These are phyloP conservation scores for Nesometra sesokonis DNA, from an alignment of 35 echinoderm and acorn worm species.

Conservation along the genomic window DNA sequence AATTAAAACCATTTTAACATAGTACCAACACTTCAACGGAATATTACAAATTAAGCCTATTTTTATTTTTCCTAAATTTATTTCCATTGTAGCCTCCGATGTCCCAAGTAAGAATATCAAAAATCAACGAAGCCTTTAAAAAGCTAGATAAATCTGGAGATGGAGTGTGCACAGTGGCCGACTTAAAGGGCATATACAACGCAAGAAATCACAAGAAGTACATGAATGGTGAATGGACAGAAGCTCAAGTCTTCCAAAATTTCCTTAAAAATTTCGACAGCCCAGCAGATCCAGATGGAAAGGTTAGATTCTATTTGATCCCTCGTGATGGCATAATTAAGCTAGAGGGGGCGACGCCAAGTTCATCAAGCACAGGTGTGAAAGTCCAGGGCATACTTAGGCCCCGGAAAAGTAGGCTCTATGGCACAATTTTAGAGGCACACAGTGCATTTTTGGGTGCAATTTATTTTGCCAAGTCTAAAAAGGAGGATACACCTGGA, in stretches of 20 bases:
- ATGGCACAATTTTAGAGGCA: background rate
- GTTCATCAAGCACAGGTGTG: background rate
- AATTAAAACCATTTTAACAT: too few relatives aligned
- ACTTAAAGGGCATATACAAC: slow-evolving; percentile 35
- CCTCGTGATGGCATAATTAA: too few relatives aligned
- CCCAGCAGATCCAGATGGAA: background rate
- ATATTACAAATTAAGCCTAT: too few relatives aligned
- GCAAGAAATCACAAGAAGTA: slow-evolving; percentile 25
- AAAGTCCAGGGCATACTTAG: background rate
- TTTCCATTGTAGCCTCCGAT: background rate
- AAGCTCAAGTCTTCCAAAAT: background rate
- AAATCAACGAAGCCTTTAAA: slow-evolving; percentile 5
- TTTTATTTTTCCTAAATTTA: too few relatives aligned
- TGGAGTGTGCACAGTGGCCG: slow-evolving; percentile 11
- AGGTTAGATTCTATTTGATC: background rate
- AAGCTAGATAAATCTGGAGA: slow-evolving; percentile 25
- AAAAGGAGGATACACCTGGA: too few relatives aligned
- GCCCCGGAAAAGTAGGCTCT: background rate
- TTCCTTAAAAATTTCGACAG: slow-evolving; percentile 10
- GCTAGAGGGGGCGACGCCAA: background rate
- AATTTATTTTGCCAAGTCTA: too few relatives aligned
- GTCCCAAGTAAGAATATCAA: background rate
- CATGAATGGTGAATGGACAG: slow-evolving; percentile 36
- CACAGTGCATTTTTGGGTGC: too few relatives aligned
- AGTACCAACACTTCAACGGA: too few relatives aligned